Percentiles rank a stretch among this genome's conserved stretches.
These are phyloP conservation scores for Drosophila funebris DNA, from an alignment of 1,140 invertebrate species.

Conservation along the genomic window DNA sequence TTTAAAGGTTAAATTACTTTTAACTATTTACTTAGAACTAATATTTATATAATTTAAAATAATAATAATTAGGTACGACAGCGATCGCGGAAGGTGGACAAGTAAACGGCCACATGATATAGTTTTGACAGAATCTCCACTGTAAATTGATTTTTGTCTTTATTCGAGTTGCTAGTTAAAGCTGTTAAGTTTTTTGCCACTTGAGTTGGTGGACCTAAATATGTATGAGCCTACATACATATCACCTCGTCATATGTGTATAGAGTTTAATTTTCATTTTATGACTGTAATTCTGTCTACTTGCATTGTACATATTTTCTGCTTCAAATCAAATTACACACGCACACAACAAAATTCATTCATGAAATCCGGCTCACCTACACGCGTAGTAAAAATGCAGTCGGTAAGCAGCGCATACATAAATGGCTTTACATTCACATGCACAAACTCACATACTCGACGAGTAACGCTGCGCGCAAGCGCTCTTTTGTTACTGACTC, in stretches of 20 bases:
- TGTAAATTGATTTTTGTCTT: constrained; percentile 11
- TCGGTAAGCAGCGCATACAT: constrained; percentile 13
- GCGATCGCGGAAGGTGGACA: no score
- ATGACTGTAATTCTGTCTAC: constrained; percentile 17
- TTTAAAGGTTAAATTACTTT: no score
- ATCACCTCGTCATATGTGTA: neutral
- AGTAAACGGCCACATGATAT: neutral
- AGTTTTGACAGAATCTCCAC: neutral
- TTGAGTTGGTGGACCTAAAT: constrained; percentile 30
- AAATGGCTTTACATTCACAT: neutral
- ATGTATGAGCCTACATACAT: constrained; percentile 10
- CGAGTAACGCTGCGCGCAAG: constrained; percentile 51
- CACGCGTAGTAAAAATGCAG: constrained; percentile 77
- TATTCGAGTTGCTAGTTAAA: neutral
- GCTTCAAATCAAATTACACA: constrained; percentile 36
- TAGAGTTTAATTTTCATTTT: constrained; percentile 27
- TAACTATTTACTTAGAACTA: no score
- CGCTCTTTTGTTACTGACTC: constrained; percentile 41
- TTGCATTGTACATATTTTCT: constrained; percentile 27
- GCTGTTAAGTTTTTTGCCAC: constrained; percentile 15
- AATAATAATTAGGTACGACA: neutral
- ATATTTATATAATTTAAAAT: neutral
- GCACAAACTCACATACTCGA: no score
- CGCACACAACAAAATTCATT: constrained; percentile 66
- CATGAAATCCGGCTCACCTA: constrained; percentile 81